phyloP scores from a whole-genome alignment of 2,888 invertebrate genomes.

The Orthosia cruda region DNA sequence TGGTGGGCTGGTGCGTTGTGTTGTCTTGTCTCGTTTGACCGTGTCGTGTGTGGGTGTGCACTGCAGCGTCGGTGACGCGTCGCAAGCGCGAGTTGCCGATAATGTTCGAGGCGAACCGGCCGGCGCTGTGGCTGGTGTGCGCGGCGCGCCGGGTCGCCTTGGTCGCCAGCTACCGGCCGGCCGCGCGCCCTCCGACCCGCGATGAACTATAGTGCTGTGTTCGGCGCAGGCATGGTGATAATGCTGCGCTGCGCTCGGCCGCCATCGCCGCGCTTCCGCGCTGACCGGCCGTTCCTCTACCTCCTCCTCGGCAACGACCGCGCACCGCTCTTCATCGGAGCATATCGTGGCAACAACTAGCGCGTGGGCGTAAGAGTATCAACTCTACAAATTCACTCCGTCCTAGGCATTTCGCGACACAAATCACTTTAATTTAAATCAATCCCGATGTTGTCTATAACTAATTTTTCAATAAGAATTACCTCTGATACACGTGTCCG shows the following conservation, averaged over 20 bases:
- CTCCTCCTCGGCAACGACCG: conserved; percentile 74
- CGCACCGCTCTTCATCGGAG: conserved; percentile 81
- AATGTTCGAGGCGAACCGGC: conserved; percentile 80
- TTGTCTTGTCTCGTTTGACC: conserved; percentile 61
- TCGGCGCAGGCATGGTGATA: conserved; percentile 86
- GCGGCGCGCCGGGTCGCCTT: conserved; percentile 68
- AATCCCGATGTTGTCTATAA: conserved; percentile 34
- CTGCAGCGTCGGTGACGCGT: conserved; percentile 77
- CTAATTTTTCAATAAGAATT: not conserved
- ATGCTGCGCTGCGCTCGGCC: conserved; percentile 84
- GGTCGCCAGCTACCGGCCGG: conserved; percentile 73
- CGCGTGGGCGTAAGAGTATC: conserved; percentile 16
- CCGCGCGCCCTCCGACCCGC: conserved; percentile 50
- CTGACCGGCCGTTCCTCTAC: conserved; percentile 88
- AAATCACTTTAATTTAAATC: not conserved
- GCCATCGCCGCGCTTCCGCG: conserved; percentile 78
- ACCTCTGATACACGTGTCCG: not conserved
- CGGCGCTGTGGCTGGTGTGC: conserved; percentile 82
- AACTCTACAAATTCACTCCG: conserved; percentile 14
- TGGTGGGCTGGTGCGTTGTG: conserved; percentile 43
- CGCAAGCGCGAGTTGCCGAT: conserved; percentile 74
- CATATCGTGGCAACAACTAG: conserved; percentile 74
- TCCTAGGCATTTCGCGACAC: conserved; percentile 12
- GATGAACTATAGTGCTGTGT: conserved; percentile 80
- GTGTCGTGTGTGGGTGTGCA: conserved; percentile 72